Conservation (phyloP, 92 coral and sea anemone genomes). For the Parazoanthus atlanticus region DNA sequence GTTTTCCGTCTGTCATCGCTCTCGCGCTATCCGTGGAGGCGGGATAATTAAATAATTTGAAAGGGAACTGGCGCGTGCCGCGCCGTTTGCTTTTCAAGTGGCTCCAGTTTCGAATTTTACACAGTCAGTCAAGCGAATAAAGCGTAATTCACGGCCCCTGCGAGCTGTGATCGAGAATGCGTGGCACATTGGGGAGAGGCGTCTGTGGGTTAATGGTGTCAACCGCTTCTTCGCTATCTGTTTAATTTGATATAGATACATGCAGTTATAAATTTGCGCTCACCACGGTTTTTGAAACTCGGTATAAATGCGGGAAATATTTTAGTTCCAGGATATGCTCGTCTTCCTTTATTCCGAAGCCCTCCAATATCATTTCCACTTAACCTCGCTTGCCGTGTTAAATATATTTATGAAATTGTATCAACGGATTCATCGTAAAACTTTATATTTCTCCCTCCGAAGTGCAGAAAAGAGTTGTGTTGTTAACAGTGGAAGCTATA, state of each 20-base stretch:
- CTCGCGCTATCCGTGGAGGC: conserved; percentile 8
- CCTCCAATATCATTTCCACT: neutral
- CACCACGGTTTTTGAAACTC: neutral
- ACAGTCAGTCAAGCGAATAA: neutral
- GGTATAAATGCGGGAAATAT: neutral
- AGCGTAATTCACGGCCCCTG: neutral
- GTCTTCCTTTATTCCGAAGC: neutral
- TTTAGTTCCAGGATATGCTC: neutral
- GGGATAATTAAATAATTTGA: conserved; percentile 22
- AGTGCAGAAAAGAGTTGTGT: neutral
- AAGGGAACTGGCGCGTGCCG: conserved; percentile 15
- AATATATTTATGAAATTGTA: neutral
- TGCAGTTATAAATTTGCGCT: neutral
- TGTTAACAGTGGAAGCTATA: neutral
- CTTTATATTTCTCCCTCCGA: neutral
- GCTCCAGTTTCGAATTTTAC: neutral
- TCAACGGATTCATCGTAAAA: neutral
- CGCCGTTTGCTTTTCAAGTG: conserved; percentile 11
- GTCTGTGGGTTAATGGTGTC: neutral
- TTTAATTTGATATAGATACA: conserved; percentile 7
- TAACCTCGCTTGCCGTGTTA: neutral
- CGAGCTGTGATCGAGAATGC: neutral
- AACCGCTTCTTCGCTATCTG: conserved; percentile 6
- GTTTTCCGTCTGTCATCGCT: neutral
- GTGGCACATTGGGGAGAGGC: neutral